Percentiles rank a stretch among this genome's conserved stretches.
Conservation (phyloP, 2,113 vertebrate genomes). For the Rhynchopsitta pachyrhyncha region DNA sequence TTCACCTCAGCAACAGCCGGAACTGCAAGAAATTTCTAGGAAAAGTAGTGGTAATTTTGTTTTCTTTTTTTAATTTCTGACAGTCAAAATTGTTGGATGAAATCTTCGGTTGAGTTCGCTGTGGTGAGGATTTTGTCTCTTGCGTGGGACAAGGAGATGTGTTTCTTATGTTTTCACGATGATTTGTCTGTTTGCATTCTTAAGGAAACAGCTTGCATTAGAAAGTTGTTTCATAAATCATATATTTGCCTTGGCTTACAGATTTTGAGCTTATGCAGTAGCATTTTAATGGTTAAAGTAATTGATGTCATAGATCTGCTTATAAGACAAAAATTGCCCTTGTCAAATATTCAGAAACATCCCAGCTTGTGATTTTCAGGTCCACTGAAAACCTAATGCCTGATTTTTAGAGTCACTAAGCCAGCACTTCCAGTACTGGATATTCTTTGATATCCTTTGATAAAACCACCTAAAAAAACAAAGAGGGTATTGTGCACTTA, state of each 20-base stretch:
- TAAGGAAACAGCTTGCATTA: background rate
- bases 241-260: background rate
- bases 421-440: background rate
- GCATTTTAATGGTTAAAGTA: background rate
- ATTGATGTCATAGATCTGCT: background rate
- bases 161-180: background rate
- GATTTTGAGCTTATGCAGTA: background rate
- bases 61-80: background rate
- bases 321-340: background rate
- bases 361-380: background rate
- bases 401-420: background rate
- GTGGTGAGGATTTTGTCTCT: background rate
- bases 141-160: accelerated
- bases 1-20: conserved; percentile 67
- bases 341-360: background rate
- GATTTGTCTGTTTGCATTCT: background rate
- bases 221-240: background rate
- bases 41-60: conserved; percentile 74
- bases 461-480: background rate
- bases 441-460: background rate
- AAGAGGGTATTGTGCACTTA: background rate
- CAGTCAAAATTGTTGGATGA: background rate
- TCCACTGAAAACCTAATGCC: background rate
- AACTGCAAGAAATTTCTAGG: conserved; percentile 72
- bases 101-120: background rate